Percentiles rank a stretch among this genome's conserved stretches.
Evolutionary conservation across 1,140 invertebrate genomes (phyloP).

Genomic region (Copidosoma floridanum): DNA sequence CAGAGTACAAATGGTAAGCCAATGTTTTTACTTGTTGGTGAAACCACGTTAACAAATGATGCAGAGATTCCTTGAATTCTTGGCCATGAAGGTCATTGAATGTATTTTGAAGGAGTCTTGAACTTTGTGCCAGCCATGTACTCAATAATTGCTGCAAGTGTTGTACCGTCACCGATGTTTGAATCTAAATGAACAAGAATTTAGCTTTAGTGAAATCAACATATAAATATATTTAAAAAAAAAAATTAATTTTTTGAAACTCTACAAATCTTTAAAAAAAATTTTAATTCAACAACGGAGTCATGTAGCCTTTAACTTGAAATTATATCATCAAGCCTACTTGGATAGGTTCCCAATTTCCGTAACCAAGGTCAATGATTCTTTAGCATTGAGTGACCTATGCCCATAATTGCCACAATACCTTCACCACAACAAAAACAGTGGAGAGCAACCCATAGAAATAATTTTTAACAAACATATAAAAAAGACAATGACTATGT

Average conservation of each 20-base stretch:
- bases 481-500: conserved; percentile 23
- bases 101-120: conserved; percentile 41
- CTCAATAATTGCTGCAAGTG: conserved; percentile 49
- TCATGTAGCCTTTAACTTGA: too few species aligned
- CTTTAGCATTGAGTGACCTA: background rate
- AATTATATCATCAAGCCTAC: too few species aligned
- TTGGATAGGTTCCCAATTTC: conserved; percentile 13
- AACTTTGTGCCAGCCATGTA: conserved; percentile 41
- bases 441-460: too few species aligned
- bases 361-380: conserved; percentile 18
- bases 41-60: conserved; percentile 38
- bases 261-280: background rate
- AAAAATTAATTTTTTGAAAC: conserved; percentile 2
- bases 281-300: background rate
- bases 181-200: conserved; percentile 43
- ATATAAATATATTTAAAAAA: too few species aligned
- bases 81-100: conserved; percentile 44
- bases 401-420: background rate
- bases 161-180: conserved; percentile 43
- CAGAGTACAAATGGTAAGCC: conserved; percentile 38
- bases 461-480: too few species aligned
- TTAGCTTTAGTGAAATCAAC: conserved; percentile 1
- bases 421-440: background rate
- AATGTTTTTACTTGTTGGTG: conserved; percentile 42
- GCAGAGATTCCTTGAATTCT: conserved; percentile 44